Evolutionary conservation across 1,140 invertebrate species (phyloP).

Genomic region (Aphelinus atriplicis): DNA sequence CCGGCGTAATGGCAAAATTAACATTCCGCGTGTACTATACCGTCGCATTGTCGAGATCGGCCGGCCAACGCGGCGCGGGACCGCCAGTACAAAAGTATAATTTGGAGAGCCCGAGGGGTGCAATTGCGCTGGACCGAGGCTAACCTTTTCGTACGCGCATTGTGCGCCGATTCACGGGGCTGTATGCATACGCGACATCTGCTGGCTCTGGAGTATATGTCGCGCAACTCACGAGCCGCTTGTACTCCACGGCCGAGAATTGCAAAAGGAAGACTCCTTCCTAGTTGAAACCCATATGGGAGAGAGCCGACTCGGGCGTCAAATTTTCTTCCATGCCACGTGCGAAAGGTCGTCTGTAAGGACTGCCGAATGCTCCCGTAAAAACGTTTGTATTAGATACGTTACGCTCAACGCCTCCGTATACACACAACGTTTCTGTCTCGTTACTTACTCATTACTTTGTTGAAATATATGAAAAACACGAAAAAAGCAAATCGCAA

Average conservation of each 20-base stretch:
- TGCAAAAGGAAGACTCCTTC: conserved; percentile 18
- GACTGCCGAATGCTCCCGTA: too few relatives aligned
- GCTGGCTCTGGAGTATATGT: neutral
- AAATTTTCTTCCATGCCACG: neutral
- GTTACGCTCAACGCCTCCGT: too few relatives aligned
- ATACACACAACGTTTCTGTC: too few relatives aligned
- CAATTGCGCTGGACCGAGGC: neutral
- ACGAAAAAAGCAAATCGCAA: too few relatives aligned
- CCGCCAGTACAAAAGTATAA: too few relatives aligned
- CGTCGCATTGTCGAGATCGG: neutral
- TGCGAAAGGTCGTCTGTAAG: too few relatives aligned
- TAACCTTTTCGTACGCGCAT: conserved; percentile 22
- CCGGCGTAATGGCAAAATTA: neutral
- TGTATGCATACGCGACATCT: conserved; percentile 18
- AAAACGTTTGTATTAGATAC: too few relatives aligned
- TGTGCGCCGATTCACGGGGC: neutral
- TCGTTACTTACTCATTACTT: too few relatives aligned
- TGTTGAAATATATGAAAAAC: too few relatives aligned
- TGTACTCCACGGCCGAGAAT: neutral
- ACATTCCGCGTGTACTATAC: neutral
- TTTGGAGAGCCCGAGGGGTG: too few relatives aligned
- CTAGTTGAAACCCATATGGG: neutral
- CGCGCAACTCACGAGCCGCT: neutral
- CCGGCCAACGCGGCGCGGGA: too few relatives aligned
- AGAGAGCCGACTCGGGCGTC: neutral